A percentile compares a stretch with the other conserved stretches of the same genome.
Evolutionary conservation across 2,113 vertebrate genomes (phyloP).

Genomic region (Sporophila hypoxantha): DNA sequence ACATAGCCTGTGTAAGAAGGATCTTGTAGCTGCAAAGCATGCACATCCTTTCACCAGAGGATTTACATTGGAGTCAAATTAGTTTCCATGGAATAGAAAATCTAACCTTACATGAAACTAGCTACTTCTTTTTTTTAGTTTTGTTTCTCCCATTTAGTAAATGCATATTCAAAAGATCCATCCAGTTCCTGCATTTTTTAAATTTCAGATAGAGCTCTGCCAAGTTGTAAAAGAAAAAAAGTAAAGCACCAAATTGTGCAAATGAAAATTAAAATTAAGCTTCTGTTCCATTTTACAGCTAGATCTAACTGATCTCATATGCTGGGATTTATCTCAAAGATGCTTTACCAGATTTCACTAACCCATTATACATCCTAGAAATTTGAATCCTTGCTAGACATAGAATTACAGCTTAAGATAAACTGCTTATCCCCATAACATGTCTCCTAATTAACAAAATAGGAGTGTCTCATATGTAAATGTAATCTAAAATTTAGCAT

Average conservation of each 20-base stretch:
- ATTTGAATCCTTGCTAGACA: conserved; percentile 60
- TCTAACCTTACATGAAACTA: neutral
- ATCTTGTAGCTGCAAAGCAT: neutral
- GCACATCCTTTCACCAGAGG: neutral
- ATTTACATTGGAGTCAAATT: conserved; percentile 9
- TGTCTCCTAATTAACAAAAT: conserved; percentile 43
- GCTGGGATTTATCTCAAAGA: conserved; percentile 43
- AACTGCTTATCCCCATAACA: conserved; percentile 47
- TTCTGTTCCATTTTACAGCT: conserved; percentile 41
- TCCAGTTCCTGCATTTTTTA: neutral
- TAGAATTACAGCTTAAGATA: conserved; percentile 53
- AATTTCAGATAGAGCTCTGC: neutral
- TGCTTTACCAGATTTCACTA: conserved; percentile 40
- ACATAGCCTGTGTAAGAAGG: neutral
- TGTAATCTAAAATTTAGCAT: conserved; percentile 31
- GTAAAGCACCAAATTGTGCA: conserved; percentile 1
- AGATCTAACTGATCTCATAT: conserved; percentile 47
- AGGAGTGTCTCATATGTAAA: conserved; percentile 51
- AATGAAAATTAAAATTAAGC: conserved; percentile 29
- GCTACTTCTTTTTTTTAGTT: neutral
- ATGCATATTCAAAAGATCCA: conserved; percentile 29
- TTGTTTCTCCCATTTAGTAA: neutral
- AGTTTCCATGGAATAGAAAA: neutral
- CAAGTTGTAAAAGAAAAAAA: conserved; percentile 14
- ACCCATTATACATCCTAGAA: conserved; percentile 37